These are phyloP conservation scores for Ivindomyrus marchei DNA, from an alignment of 2,113 vertebrate species.

Conservation along the genomic window DNA sequence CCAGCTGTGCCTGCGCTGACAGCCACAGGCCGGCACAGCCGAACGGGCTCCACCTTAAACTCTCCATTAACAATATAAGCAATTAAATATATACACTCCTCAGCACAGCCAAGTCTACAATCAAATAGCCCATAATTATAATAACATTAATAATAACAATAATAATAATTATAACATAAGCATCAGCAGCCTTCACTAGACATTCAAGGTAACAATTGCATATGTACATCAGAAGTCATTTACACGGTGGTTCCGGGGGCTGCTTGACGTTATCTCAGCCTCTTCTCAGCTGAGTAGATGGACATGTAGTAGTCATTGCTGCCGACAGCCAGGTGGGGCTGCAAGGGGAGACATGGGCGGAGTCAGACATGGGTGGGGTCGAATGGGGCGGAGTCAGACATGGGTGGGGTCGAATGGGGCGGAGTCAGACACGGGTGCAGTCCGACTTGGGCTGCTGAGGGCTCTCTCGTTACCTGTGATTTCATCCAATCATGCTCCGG, in stretches of 20 bases:
- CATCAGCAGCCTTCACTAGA: conserved; percentile 76
- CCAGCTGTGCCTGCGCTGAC: conserved; percentile 26
- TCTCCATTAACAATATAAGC: conserved; percentile 51
- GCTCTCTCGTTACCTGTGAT: not conserved
- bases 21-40: conserved; percentile 35
- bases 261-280: conserved; percentile 79
- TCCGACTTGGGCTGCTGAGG: not conserved
- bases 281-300: conserved; percentile 96
- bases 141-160: conserved; percentile 56
- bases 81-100: conserved; percentile 63
- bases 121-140: conserved; percentile 64
- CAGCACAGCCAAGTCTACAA: conserved; percentile 63
- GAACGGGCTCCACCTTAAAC: conserved; percentile 47
- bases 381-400: not conserved
- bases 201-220: conserved; percentile 71
- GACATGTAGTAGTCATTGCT: conserved; percentile 99
- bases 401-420: not conserved
- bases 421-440: not conserved
- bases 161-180: conserved; percentile 54
- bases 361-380: not conserved
- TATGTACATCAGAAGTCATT: conserved; percentile 73
- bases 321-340: conserved; percentile 94
- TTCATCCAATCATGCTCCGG: not conserved
- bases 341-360: conserved; percentile 19
- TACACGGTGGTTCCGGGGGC: conserved; percentile 46